Percentiles rank a stretch among this genome's conserved stretches.
Conservation (phyloP, 2,888 invertebrate species). For the Atrina japonica region DNA sequence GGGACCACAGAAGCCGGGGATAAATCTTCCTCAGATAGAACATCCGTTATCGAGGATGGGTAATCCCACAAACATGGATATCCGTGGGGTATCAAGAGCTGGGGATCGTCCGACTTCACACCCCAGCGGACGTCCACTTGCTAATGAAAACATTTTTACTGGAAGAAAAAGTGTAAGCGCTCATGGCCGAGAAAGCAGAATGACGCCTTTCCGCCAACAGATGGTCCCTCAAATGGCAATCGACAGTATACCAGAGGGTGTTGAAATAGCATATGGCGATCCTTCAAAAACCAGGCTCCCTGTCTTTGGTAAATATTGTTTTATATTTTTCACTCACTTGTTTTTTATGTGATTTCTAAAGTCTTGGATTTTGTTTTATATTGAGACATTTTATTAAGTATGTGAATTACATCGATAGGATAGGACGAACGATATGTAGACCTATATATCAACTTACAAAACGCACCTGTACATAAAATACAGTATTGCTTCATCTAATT, state of each 20-base stretch:
- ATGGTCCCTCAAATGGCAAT: conserved; percentile 41
- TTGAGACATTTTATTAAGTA: too few relatives aligned
- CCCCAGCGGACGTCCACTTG: conserved; percentile 70
- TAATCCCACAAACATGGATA: conserved; percentile 71
- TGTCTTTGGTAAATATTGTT: conserved; percentile 75
- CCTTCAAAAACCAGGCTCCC: conserved; percentile 75
- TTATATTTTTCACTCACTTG: not conserved
- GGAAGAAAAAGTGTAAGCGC: conserved; percentile 65
- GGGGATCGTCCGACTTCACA: conserved; percentile 66
- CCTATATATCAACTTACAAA: too few relatives aligned
- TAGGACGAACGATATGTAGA: too few relatives aligned
- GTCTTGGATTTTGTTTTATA: too few relatives aligned
- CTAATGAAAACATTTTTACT: conserved; percentile 65
- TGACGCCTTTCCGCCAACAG: conserved; percentile 46
- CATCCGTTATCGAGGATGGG: conserved; percentile 77
- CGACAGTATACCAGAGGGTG: conserved; percentile 75
- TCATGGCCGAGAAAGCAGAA: conserved; percentile 60
- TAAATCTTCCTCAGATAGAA: conserved; percentile 72
- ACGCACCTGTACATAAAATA: too few relatives aligned
- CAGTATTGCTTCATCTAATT: too few relatives aligned
- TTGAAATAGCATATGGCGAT: conserved; percentile 76
- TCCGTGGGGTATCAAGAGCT: conserved; percentile 73
- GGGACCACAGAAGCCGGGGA: conserved; percentile 49
- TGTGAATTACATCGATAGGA: too few relatives aligned
- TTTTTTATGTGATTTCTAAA: too few relatives aligned